These are phyloP conservation scores for Psittacula echo DNA, from an alignment of 2,797 vertebrate genomes.

Conservation along the genomic window DNA sequence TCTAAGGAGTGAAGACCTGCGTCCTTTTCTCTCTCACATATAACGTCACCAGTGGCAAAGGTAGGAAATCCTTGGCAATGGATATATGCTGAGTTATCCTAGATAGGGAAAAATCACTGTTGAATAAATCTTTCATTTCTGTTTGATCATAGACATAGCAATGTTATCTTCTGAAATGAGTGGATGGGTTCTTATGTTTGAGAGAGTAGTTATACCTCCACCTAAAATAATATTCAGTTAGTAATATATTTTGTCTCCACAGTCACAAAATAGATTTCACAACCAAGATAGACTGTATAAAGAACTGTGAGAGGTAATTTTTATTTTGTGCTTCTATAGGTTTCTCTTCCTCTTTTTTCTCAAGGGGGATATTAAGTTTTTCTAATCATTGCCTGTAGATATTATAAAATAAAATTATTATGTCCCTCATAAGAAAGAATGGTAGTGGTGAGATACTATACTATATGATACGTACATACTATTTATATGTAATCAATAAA, in stretches of 20 bases:
- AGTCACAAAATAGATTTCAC: not conserved
- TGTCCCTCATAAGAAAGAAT: not conserved
- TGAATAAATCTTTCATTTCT: not conserved
- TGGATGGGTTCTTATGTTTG: not conserved
- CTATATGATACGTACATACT: not conserved
- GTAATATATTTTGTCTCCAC: not conserved
- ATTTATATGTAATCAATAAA: not conserved
- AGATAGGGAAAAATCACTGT: not conserved
- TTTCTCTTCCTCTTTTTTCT: not conserved
- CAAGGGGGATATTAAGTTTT: not conserved
- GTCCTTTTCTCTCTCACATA: not conserved
- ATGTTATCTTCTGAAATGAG: not conserved
- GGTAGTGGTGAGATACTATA: not conserved
- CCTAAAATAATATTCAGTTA: not conserved
- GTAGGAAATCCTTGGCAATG: not conserved
- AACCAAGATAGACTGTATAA: not conserved
- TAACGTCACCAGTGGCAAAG: not conserved
- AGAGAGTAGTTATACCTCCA: not conserved
- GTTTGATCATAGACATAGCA: not conserved
- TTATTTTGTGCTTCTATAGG: not conserved
- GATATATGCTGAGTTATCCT: not conserved
- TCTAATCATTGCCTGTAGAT: not conserved
- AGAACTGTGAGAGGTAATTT: not conserved
- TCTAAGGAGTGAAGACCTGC: not conserved
- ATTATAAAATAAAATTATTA: not conserved